Base-by-base conservation (phyloP, 2,888 invertebrate species). In the Agonum fuliginosum region DNA sequence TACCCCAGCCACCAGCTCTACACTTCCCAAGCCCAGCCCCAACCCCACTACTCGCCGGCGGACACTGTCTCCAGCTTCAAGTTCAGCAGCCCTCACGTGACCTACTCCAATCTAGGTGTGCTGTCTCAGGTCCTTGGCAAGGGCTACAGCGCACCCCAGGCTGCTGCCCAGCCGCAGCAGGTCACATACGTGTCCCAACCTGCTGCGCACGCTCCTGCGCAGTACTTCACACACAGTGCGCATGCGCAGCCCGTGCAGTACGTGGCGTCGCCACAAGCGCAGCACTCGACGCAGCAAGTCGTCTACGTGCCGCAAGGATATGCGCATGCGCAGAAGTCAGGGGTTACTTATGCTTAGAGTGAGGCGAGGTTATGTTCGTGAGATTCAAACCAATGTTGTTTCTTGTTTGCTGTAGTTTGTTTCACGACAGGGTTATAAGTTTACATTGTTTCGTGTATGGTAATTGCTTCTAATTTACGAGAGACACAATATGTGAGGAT, bases 31-130 rank as follows among this genome's bases (percentile, higher is more conserved):
- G 51, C 30, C 17, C 75, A 67, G 20, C 72, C 74, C 17, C 75
- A 67, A 20, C 72, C 74, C 22, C 79, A 79, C 65, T 79, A 80
- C 62, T 86, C 86, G 0, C 82, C 85, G 76, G 87, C 87, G n/a
- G 83, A 83, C 27, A 85, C 86, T 58, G 87, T 87, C 2, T 86
- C 86, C 1, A 83, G 84, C 70, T 86, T 87, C 82, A 83, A 84
- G 79, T 87, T 86, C 79, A 83, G 83, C 43, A 86, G 85, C 76
- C 87, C 87, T 5, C 79, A 86, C 20, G 87, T 86, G 2, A 80
- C 83, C 4, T 87, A 87, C 81, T 85, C 84, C 74, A 86, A 84
- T 79, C 80, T 83, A 12, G 87, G 87, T 12, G 81, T 86, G 6
- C 79, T 86, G 3, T 81, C 82, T 17, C 85, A 86, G 81, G 27